These are phyloP conservation scores for Sphinx pinastri DNA, from an alignment of 2,888 invertebrate genomes.

Conservation along the genomic window DNA sequence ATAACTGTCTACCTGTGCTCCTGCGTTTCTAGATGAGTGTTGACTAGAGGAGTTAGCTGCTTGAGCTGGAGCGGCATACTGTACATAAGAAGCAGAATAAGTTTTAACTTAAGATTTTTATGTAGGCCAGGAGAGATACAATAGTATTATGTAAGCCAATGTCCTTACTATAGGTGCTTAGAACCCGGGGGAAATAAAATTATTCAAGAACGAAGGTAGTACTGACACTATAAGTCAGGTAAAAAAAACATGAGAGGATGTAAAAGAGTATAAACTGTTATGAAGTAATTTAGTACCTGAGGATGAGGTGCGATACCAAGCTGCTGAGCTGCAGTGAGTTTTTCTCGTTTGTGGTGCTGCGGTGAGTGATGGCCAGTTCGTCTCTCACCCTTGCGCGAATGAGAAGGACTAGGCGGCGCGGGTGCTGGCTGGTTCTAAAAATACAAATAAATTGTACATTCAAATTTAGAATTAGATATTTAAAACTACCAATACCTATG, in stretches of 20 bases:
- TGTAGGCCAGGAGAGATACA: no score
- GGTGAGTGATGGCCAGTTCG: constrained; percentile 78
- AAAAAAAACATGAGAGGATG: no score
- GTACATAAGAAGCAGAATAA: constrained; percentile 34
- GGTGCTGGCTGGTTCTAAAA: constrained; percentile 65
- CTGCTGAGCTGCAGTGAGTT: constrained; percentile 79
- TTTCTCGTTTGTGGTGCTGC: constrained; percentile 77
- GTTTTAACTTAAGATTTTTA: no score
- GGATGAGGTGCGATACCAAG: constrained; percentile 78
- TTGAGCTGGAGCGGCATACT: constrained; percentile 60
- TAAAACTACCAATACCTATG: no score
- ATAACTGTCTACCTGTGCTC: constrained; percentile 59
- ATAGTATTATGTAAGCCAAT: no score
- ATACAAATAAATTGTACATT: neutral
- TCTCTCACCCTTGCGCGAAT: constrained; percentile 72
- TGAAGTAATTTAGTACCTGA: constrained; percentile 53
- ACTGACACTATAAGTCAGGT: no score
- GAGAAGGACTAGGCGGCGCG: constrained; percentile 77
- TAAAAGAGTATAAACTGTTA: no score
- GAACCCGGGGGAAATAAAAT: no score
- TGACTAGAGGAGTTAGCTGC: constrained; percentile 64
- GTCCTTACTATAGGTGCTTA: no score
- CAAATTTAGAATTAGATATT: neutral
- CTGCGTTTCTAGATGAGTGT: constrained; percentile 69
- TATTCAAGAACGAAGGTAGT: no score